Evolutionary conservation across 1,140 invertebrate species (phyloP), one percentile per base, ranked within the genome.

Genomic region (Anoplolepis gracilipes): DNA sequence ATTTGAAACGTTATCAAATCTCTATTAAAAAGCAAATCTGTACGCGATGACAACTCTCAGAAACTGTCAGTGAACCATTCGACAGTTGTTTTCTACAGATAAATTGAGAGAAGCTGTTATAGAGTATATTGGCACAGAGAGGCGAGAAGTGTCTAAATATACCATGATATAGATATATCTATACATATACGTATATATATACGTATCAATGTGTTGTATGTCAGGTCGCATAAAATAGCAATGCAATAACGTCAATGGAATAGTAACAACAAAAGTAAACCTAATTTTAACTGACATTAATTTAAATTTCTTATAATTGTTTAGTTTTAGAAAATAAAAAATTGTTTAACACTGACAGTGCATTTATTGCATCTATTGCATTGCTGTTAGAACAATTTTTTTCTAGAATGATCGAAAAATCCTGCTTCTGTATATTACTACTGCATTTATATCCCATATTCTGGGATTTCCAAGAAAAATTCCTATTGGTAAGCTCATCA

Each of bases 381-480:
- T 5, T 72, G 13, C 53, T 82, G 72, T 82, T 73, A 73, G n/a
- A 82, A 73, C 19, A 11, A 84, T 55, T 22, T 42, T 84, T 28
- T 86, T 84, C 61, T 64, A 90, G 88, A 86, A 62, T 82, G 22
- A 33, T 16, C 70, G 46, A 49, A 70, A 76, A 77, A 90, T 88
- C 59, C n/a, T 88, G 10, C 30, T 88, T 1, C 39, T 76, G 16
- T 88, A 39, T 19, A 22, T 88, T 42, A 55, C 70, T 53, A 11
- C 85, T 49, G 36, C 39, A 57, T 72, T 86, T 59, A 59, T 87
- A n/a, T 70, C 87, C 28, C 72, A 61, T 59, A 78, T 85, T 77
- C 46, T 73, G 33, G 85, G 89, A 33, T 85, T 88, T 55, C 64
- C 85, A 0, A 82, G 67, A 64, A 84, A 2, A 33, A 76, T 88